Evolutionary conservation across 2,888 invertebrate species (phyloP), one percentile per base, ranked within the genome.

Genomic region (Gari tellinella): DNA sequence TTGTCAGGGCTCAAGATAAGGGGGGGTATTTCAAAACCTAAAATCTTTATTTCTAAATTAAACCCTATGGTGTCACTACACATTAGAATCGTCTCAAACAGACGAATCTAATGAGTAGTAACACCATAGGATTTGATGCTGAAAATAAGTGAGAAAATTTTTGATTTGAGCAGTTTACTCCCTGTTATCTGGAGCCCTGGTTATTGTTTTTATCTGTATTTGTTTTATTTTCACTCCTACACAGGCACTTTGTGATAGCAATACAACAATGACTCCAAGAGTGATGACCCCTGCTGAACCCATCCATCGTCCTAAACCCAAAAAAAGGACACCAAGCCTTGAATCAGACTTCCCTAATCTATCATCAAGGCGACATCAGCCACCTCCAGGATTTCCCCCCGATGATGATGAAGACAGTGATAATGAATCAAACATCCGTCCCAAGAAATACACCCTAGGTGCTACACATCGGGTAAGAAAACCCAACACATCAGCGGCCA

Each of bases 181-280:
- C n/a, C n/a, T n/a, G n/a, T n/a, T n/a, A n/a, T n/a, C n/a, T n/a
- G n/a, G n/a, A n/a, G n/a, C n/a, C n/a, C n/a, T n/a, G n/a, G n/a
- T n/a, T n/a, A n/a, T n/a, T n/a, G n/a, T n/a, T n/a, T n/a, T n/a
- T n/a, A n/a, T n/a, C n/a, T n/a, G n/a, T 31, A 10, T 31, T 31
- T 31, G 31, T 31, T 7, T 31, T 31, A 31, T 31, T 7, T 31
- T 31, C 5, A 31, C 4, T 7, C 31, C 31, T 31, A 10, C 31
- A 8, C 62, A 86, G 86, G 82, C 86, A 46, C 74, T 85, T 14
- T 86, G 86, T 86, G 84, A 83, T 26, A 56, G 73, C 14, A 81
- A 81, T 58, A 41, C 60, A 25, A 72, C 75, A 1, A 65, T 75
- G 66, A 85, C 85, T 8, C 86, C 85, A 12, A 63, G 81, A 69